A percentile compares a stretch with the other conserved stretches of the same genome.
Evolutionary conservation across 2,888 invertebrate species (phyloP).

Genomic region (Zonitis immaculata): DNA sequence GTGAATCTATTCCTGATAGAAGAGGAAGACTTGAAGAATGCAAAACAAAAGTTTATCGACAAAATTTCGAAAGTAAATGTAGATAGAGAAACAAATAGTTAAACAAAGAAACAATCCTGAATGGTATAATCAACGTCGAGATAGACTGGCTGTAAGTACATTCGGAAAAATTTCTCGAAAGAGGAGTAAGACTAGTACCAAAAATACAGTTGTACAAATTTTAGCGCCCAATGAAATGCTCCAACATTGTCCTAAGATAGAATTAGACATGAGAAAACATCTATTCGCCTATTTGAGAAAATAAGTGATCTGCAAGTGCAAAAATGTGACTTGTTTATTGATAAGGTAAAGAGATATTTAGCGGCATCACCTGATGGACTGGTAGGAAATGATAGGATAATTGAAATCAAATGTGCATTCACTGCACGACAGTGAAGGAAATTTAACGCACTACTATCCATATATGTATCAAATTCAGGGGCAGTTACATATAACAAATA

Average conservation of each 20-base stretch:
- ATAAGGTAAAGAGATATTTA: neutral
- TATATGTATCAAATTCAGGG: no score
- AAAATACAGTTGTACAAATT: neutral
- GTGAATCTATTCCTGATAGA: neutral
- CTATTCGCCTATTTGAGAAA: neutral
- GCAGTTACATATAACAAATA: no score
- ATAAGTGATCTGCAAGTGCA: neutral
- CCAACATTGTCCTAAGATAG: neutral
- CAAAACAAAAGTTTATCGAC: neutral
- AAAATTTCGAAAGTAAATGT: neutral
- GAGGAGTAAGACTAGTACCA: neutral
- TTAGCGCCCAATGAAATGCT: neutral
- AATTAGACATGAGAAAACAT: neutral
- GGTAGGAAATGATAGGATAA: neutral
- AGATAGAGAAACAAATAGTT: neutral
- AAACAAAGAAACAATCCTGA: neutral
- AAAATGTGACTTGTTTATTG: neutral
- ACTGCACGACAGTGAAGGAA: neutral
- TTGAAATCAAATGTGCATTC: conserved; percentile 5
- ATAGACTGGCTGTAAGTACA: neutral
- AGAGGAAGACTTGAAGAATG: neutral
- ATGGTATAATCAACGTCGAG: neutral
- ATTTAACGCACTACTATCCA: no score
- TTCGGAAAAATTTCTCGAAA: neutral
- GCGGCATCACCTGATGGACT: conserved; percentile 3